Base-by-base conservation (phyloP, 2,888 invertebrate species). In the Ennomos quercinarius region DNA sequence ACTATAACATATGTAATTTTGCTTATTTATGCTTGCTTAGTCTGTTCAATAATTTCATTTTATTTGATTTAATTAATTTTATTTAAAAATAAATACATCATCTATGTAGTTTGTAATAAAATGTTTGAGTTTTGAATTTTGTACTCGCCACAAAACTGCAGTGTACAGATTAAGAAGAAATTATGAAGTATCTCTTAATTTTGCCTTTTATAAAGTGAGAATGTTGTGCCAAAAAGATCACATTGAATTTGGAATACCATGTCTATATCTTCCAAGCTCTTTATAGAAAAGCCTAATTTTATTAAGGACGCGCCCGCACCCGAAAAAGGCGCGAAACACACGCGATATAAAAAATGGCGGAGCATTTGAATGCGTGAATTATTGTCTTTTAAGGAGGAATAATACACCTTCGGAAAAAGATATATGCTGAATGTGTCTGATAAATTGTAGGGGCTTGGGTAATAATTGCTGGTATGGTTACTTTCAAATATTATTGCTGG, bases 341-440 rank as follows among this genome's bases (percentile, higher is more conserved):
- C 92, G 92, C 92, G 91, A 92, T 91, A 88, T 91, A 92, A 92
- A 91, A 92, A 91, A 91, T 91, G 87, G 91, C 90, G 87, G 82
- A 84, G 78, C 83, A 91, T 91, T 90, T 91, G 91, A 91, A 91
- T 90, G 89, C 90, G 89, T 91, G 91, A 92, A 87, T 89, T 91
- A 92, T 91, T 90, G 87, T 89, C 86, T 88, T 90, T 89, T 84
- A 83, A 87, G 83, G 80, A 86, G 86, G 83, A 87, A 87, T 90
- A 86, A 89, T 91, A 88, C 83, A 84, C 87, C 81, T 85, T 85
- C 71, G 84, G 77, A 87, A 84, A 81, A 83, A 84, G 85, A 85
- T 83, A 83, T 80, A 76, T 77, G 70, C 64, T 70, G 78, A 83
- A 78, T 74, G 64, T 70, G 64, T 73, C 72, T 86, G 86, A 86